Conservation (phyloP, 1,140 invertebrate species). For the Drosophila tristis region DNA sequence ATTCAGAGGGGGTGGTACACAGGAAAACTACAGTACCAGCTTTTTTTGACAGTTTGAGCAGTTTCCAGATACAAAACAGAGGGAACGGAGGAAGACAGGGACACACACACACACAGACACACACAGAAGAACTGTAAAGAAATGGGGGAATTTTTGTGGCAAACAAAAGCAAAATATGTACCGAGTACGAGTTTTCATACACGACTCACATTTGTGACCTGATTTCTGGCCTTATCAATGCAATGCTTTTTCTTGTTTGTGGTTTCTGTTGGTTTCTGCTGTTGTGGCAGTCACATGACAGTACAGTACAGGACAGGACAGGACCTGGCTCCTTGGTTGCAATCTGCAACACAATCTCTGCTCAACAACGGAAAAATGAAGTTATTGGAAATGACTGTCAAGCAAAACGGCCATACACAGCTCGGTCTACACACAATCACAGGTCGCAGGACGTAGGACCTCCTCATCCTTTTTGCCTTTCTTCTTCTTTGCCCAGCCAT, state of each 20-base stretch:
- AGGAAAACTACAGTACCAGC: conserved; percentile 31
- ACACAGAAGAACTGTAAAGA: conserved; percentile 33
- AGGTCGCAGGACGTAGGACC: conserved; percentile 14
- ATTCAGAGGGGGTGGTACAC: conserved; percentile 17
- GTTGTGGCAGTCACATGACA: conserved; percentile 54
- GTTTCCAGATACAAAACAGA: conserved; percentile 33
- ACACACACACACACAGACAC: background rate
- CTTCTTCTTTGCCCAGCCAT: conserved; percentile 16
- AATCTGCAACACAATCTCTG: conserved; percentile 81
- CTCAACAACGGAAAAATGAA: conserved; percentile 81
- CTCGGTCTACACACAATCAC: conserved; percentile 56
- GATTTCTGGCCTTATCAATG: conserved; percentile 78
- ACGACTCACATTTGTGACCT: conserved; percentile 66
- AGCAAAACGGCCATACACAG: conserved; percentile 58
- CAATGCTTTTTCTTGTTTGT: conserved; percentile 65
- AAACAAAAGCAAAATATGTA: conserved; percentile 69
- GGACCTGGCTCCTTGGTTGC: conserved; percentile 45
- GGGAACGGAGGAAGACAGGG: too few species aligned
- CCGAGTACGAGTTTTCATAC: conserved; percentile 23
- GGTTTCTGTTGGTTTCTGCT: conserved; percentile 29
- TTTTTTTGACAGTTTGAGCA: conserved; percentile 53
- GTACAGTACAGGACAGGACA: conserved; percentile 10
- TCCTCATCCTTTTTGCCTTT: conserved; percentile 31
- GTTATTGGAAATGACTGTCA: conserved; percentile 82
- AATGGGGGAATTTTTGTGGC: conserved; percentile 20